Percentiles rank a stretch among this genome's conserved stretches.
Conservation (phyloP, 2,888 invertebrate species). For the Drepanosiphum platanoidis region DNA sequence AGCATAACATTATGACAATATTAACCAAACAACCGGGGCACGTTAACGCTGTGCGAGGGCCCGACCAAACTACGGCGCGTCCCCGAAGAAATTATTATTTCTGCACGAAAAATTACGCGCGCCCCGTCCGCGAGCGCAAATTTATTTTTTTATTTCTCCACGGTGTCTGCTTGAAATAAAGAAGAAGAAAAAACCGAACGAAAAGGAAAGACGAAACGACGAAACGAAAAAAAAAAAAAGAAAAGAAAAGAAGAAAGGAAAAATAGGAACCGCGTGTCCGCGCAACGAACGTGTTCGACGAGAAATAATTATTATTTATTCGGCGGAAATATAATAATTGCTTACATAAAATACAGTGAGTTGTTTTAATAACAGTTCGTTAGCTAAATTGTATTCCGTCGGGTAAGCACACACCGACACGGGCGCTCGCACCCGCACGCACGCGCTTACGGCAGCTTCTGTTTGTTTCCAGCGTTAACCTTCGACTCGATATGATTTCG, state of each 20-base stretch:
- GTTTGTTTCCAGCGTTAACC: too few relatives aligned
- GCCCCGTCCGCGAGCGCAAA: not conserved
- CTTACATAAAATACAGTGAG: not conserved
- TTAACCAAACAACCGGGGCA: slow-evolving; percentile 40
- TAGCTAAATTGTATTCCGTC: not conserved
- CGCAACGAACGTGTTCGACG: not conserved
- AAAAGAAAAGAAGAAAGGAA: too few relatives aligned
- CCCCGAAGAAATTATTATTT: slow-evolving; percentile 17
- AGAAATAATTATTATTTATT: not conserved
- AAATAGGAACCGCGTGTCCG: too few relatives aligned
- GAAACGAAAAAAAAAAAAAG: too few relatives aligned
- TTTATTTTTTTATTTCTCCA: not conserved
- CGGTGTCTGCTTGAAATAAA: not conserved
- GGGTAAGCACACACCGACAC: not conserved
- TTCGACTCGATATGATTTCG: too few relatives aligned
- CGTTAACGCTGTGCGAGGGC: not conserved
- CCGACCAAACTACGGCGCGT: not conserved
- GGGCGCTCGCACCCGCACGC: too few relatives aligned
- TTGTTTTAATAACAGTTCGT: not conserved
- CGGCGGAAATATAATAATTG: too few relatives aligned
- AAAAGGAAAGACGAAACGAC: too few relatives aligned
- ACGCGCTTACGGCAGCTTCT: too few relatives aligned
- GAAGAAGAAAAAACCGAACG: too few relatives aligned
- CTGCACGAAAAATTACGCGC: not conserved
- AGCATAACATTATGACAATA: slow-evolving; percentile 53